Evolutionary conservation across 1,140 invertebrate genomes (phyloP), one percentile per base, ranked within the genome.

Genomic region (Triops longicaudatus): DNA sequence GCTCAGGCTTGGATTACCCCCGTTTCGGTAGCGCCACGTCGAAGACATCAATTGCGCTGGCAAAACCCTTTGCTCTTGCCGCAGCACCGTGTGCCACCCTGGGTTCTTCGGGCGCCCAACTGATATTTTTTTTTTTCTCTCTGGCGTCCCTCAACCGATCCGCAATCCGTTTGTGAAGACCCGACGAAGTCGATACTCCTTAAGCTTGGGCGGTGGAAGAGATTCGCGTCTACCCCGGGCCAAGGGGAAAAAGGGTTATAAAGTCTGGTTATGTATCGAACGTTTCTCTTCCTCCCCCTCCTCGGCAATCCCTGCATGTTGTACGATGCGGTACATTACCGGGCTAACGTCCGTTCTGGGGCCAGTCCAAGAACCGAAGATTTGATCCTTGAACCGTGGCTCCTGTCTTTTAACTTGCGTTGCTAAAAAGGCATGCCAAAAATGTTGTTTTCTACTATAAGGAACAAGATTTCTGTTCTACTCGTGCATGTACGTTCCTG

Each of bases 301-400:
- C 50, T 14, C 17, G 5, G 50, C 50, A 1, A 37, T 37, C 31
- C 31, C 31, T 63, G 50, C 22, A 63, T 22, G 14, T 22, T 17
- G 17, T 63, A 63, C 50, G n/a, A 63, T 63, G 50, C 50, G 50
- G 50, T 63, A 63, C 50, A 63, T 63, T 63, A 63, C 50, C 50
- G 50, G n/a, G n/a, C 17, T 63, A 63, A 63, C 50, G 50, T 63
- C 50, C 50, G 50, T 22, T 63, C 22, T 63, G 14, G 50, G 50
- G 10, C 17, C 50, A 17, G 50, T 5, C 17, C 50, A 17, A 63
- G 22, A 63, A 37, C 31, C 31, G 2, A 63, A 63, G 50, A 63
- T 14, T 22, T 63, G 50, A 14, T 63, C 50, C 17, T 63, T 63
- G 50, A 63, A 63, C 50, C 50, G 50, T 22, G 22, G 50, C 50